Conservation (phyloP, 2,797 vertebrate genomes). For the Chaenodraco wilsoni region DNA sequence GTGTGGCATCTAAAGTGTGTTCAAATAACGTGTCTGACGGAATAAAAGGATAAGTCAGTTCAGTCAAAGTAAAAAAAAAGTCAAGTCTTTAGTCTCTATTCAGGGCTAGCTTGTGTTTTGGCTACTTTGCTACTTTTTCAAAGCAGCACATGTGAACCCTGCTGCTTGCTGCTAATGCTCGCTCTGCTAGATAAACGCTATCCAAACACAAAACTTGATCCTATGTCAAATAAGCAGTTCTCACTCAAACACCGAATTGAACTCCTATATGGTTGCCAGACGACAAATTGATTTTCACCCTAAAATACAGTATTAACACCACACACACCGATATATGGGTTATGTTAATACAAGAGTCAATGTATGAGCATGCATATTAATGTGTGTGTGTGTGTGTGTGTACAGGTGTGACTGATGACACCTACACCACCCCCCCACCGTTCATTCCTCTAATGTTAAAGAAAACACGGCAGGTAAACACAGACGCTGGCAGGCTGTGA, state of each 20-base stretch:
- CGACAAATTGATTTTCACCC: background rate
- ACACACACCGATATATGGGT: background rate
- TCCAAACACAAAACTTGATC: conserved; percentile 27
- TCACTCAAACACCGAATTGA: background rate
- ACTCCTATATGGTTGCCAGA: background rate
- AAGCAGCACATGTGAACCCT: conserved; percentile 20
- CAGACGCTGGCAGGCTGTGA: conserved; percentile 20
- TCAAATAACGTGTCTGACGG: background rate
- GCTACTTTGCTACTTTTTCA: background rate
- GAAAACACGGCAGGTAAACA: conserved; percentile 66
- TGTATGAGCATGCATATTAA: background rate
- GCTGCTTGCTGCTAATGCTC: conserved; percentile 10
- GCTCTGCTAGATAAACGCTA: conserved; percentile 3
- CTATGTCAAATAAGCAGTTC: conserved; percentile 15
- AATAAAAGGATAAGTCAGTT: background rate
- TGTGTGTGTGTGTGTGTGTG: conserved; percentile 20
- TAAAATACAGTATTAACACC: background rate
- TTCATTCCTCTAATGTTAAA: conserved; percentile 45
- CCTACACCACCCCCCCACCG: background rate
- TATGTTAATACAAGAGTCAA: background rate
- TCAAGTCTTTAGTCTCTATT: background rate
- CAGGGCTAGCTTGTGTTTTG: conserved; percentile 19
- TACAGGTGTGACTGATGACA: conserved; percentile 37
- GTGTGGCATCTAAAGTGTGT: background rate
- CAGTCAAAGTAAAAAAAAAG: background rate